phyloP scores from a whole-genome alignment of 2,113 vertebrate species.

The Cyrtonyx montezumae region DNA sequence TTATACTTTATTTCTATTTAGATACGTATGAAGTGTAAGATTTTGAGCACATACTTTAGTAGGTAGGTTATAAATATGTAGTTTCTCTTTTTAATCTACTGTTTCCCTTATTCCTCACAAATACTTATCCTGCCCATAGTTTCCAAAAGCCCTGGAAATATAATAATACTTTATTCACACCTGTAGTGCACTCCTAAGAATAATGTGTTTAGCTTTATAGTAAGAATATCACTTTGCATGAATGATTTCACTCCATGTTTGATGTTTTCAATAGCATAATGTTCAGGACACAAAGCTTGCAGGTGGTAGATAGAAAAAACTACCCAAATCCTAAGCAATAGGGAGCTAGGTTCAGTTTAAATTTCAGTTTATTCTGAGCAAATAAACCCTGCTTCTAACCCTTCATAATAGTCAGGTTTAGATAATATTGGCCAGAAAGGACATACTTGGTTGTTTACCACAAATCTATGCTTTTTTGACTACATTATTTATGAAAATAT shows the following conservation, averaged over 20 bases:
- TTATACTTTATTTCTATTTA: neutral
- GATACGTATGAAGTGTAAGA: neutral
- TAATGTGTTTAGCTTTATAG: neutral
- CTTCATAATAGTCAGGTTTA: neutral
- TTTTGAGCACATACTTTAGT: neutral
- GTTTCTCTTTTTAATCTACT: neutral
- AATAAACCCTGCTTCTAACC: neutral
- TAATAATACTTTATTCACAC: neutral
- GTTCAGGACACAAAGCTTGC: neutral
- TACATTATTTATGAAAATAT: constrained; percentile 52
- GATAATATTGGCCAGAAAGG: neutral
- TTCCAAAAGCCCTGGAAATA: neutral
- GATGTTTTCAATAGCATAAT: neutral
- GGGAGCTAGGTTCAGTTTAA: neutral
- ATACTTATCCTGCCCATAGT: neutral
- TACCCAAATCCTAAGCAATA: neutral
- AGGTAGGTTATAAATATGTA: neutral
- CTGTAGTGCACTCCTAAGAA: neutral
- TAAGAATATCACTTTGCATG: neutral
- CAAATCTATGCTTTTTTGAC: neutral
- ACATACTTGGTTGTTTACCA: neutral
- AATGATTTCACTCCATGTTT: neutral
- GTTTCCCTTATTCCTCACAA: neutral
- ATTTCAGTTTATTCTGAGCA: neutral
- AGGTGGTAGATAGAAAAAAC: neutral